Evolutionary conservation across 2,888 invertebrate genomes (phyloP).

Genomic region (Congeria kusceri): DNA sequence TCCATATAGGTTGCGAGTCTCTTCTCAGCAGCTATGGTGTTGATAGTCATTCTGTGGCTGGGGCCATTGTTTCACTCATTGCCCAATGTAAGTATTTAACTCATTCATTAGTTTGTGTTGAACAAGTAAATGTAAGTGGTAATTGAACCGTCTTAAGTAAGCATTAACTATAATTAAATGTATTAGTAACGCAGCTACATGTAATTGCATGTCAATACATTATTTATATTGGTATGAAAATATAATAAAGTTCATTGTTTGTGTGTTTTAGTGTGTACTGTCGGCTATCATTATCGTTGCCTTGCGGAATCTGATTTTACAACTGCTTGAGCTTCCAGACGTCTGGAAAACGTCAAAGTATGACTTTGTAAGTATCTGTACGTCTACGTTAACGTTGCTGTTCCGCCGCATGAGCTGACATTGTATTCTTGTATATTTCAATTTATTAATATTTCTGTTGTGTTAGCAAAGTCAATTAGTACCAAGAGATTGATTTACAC

Average conservation of each 20-base stretch:
- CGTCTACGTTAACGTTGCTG: too few species aligned
- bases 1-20: constrained; percentile 74
- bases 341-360: constrained; percentile 80
- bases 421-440: too few species aligned
- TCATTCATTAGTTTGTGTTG: too few species aligned
- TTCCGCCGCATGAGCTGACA: too few species aligned
- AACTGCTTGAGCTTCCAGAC: constrained; percentile 79
- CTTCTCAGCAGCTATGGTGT: constrained; percentile 74
- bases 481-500: too few species aligned
- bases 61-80: constrained; percentile 78
- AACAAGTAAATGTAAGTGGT: too few species aligned
- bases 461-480: too few species aligned
- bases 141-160: neutral
- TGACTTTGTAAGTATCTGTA: constrained; percentile 85
- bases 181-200: too few species aligned
- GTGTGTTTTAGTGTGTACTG: constrained; percentile 87
- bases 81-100: constrained; percentile 79
- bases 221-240: neutral
- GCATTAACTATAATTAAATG: too few species aligned
- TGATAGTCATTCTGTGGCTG: constrained; percentile 79
- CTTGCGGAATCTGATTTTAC: constrained; percentile 83
- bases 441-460: too few species aligned
- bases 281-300: constrained; percentile 84
- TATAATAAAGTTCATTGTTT: neutral
- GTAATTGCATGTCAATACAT: too few species aligned